These are phyloP conservation scores for Passer domesticus DNA, from an alignment of 2,113 vertebrate species.

Conservation along the genomic window DNA sequence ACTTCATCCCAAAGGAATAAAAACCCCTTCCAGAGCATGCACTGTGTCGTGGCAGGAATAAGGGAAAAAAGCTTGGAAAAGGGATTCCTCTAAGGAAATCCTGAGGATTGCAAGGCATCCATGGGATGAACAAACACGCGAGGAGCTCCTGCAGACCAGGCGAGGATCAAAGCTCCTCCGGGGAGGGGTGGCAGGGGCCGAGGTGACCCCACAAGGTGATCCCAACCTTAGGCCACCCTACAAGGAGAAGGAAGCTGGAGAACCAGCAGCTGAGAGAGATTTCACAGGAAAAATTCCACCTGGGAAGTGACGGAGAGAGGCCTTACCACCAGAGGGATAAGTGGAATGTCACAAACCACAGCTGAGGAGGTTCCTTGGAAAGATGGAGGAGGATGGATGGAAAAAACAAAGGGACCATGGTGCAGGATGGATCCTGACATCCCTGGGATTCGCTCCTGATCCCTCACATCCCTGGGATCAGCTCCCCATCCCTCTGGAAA, in stretches of 20 bases:
- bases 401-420: neutral
- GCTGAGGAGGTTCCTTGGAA: neutral
- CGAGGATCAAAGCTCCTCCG: neutral
- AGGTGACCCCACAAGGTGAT: neutral
- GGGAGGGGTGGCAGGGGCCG: neutral
- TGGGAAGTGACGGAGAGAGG: neutral
- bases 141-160: neutral
- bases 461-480: neutral
- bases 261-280: neutral
- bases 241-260: neutral
- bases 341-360: too few species aligned
- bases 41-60: accelerated
- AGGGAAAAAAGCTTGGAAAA: neutral
- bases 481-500: neutral
- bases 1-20: neutral
- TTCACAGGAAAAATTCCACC: neutral
- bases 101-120: neutral
- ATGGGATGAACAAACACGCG: accelerated
- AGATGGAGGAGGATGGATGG: neutral
- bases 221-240: neutral
- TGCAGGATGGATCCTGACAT: neutral
- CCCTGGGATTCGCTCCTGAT: neutral
- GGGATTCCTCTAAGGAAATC: neutral
- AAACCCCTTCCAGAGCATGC: accelerated
- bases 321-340: accelerated